phyloP scores from a whole-genome alignment of 2,797 vertebrate species.

The Gila robusta region DNA sequence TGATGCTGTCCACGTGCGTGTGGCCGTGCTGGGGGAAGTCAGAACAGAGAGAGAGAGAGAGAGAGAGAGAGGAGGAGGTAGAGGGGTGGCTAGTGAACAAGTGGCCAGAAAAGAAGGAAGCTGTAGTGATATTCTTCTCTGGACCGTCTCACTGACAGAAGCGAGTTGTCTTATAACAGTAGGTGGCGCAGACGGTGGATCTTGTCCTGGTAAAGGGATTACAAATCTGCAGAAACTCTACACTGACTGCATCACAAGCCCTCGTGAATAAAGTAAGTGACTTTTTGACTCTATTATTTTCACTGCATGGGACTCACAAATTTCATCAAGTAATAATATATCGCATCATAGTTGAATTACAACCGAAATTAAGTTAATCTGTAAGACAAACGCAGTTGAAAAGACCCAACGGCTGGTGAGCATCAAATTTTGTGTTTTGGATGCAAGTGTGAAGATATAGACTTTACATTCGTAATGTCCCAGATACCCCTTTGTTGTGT shows the following conservation, averaged over 20 bases:
- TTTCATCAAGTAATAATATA: neutral
- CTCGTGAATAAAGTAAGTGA: slow-evolving; percentile 71
- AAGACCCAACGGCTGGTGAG: neutral
- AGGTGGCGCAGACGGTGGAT: slow-evolving; percentile 78
- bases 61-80: slow-evolving; percentile 24
- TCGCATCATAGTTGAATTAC: neutral
- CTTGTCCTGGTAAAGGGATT: slow-evolving; percentile 68
- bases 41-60: slow-evolving; percentile 32
- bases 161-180: slow-evolving; percentile 74
- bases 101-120: slow-evolving; percentile 52
- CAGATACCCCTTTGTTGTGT: neutral
- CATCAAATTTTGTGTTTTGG: neutral
- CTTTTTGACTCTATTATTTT: slow-evolving; percentile 22
- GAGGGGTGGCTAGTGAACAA: slow-evolving; percentile 52
- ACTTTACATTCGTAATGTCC: neutral
- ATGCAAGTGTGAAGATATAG: neutral
- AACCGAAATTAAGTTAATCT: neutral
- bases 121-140: slow-evolving; percentile 51
- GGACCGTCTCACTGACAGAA: slow-evolving; percentile 49
- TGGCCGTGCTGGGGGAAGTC: slow-evolving; percentile 8
- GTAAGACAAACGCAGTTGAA: neutral
- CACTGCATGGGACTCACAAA: neutral
- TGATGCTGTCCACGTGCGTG: slow-evolving; percentile 37
- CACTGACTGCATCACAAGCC: slow-evolving; percentile 61
- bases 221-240: slow-evolving; percentile 67